Evolutionary conservation across 2,797 vertebrate genomes (phyloP).

Genomic region (Chromis chromis): DNA sequence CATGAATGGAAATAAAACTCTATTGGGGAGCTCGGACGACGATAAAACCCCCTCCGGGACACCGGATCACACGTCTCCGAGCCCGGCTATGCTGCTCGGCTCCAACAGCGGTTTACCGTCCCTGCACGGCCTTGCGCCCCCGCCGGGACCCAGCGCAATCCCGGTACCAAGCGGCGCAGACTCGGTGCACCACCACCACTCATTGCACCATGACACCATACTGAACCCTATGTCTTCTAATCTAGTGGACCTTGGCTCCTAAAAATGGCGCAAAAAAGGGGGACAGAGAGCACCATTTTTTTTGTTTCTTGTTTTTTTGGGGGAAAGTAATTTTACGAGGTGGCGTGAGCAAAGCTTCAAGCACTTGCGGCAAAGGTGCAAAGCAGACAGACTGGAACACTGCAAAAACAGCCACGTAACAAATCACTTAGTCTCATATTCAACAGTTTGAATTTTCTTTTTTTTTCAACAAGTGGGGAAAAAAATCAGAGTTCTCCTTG

Average conservation of each 20-base stretch:
- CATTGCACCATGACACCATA: slow-evolving; percentile 98
- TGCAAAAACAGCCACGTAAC: slow-evolving; percentile 64
- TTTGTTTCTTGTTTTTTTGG: slow-evolving; percentile 14
- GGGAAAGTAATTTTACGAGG: slow-evolving; percentile 66
- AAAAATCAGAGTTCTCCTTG: slow-evolving; percentile 11
- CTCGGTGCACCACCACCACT: slow-evolving; percentile 95
- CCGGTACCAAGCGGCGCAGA: slow-evolving; percentile 90
- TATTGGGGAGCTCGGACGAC: slow-evolving; percentile 97
- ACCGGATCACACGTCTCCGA: slow-evolving; percentile 94
- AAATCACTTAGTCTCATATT: slow-evolving; percentile 63
- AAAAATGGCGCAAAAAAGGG: slow-evolving; percentile 70
- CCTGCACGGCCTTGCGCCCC: slow-evolving; percentile 94
- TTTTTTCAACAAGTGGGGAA: slow-evolving; percentile 32
- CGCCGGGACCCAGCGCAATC: slow-evolving; percentile 96
- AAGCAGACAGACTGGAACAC: slow-evolving; percentile 67
- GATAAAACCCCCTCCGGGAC: slow-evolving; percentile 98
- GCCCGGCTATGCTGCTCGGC: slow-evolving; percentile 93
- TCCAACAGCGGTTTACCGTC: slow-evolving; percentile 90
- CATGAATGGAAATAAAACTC: slow-evolving; percentile 97
- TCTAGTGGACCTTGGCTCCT: slow-evolving; percentile 97
- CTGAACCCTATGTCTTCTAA: slow-evolving; percentile 99
- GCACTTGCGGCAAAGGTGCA: slow-evolving; percentile 76
- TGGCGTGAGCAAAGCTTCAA: slow-evolving; percentile 72
- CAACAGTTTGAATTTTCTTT: slow-evolving; percentile 25
- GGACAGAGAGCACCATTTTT: slow-evolving; percentile 37